A percentile compares a stretch with the other conserved stretches of the same genome.
These are phyloP conservation scores for Ctenomys sociabilis DNA, from an alignment of 2,113 vertebrate species.

Conservation along the genomic window DNA sequence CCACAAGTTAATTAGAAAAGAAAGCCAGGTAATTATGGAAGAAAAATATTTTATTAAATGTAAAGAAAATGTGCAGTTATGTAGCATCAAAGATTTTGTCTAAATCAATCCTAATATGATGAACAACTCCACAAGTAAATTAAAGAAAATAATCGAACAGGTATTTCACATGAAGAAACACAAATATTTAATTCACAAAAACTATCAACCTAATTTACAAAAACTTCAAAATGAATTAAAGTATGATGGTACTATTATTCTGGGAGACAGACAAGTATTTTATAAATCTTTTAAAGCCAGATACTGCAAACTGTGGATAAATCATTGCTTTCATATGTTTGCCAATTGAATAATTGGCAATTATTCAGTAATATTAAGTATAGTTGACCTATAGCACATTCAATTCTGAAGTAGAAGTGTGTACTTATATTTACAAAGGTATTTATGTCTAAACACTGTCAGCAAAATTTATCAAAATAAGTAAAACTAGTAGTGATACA, in stretches of 20 bases:
- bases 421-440: neutral
- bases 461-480: neutral
- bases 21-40: neutral
- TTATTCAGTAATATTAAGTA: neutral
- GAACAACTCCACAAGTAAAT: neutral
- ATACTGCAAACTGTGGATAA: neutral
- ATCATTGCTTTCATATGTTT: neutral
- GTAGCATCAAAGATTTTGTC: neutral
- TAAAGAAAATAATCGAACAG: neutral
- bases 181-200: neutral
- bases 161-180: neutral
- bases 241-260: neutral
- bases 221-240: neutral
- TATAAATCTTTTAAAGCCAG: neutral
- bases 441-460: neutral
- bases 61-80: neutral
- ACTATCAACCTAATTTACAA: neutral
- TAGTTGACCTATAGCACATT: neutral
- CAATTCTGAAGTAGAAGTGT: neutral
- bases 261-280: neutral
- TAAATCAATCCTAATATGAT: neutral
- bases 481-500: neutral
- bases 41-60: neutral
- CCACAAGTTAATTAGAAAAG: neutral
- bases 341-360: too few relatives aligned